Evolutionary conservation across 2,797 vertebrate genomes (phyloP).

Genomic region (Smutsia temminckii): DNA sequence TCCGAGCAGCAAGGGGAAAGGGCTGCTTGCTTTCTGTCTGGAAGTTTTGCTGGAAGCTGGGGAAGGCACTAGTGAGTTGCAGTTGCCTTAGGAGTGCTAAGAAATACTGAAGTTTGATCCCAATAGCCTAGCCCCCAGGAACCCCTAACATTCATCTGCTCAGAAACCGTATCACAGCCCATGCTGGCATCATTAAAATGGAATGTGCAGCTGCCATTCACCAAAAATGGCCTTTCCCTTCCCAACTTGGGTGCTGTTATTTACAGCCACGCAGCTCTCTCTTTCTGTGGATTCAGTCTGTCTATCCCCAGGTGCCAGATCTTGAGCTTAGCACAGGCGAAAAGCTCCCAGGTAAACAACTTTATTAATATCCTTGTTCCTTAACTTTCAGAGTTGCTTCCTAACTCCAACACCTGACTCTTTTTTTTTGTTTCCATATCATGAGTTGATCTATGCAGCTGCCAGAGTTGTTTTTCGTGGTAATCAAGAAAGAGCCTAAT

Average conservation of each 20-base stretch:
- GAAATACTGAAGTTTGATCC: not conserved
- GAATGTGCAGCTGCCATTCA: not conserved
- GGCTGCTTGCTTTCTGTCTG: not conserved
- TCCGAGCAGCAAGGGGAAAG: not conserved
- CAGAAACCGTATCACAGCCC: not conserved
- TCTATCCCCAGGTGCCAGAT: not conserved
- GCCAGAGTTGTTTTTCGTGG: not conserved
- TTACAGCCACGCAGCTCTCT: not conserved
- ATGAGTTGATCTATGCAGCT: not conserved
- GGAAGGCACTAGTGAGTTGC: not conserved
- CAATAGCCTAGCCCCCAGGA: not conserved
- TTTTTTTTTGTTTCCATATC: not conserved
- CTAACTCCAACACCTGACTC: not conserved
- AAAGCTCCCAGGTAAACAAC: not conserved
- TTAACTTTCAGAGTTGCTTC: not conserved
- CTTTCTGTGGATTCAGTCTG: not conserved
- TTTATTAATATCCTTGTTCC: not conserved
- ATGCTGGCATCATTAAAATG: not conserved
- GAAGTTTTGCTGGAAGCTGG: not conserved
- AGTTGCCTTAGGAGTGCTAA: not conserved
- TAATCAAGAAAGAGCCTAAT: not conserved
- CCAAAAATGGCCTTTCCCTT: not conserved
- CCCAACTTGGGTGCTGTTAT: not conserved
- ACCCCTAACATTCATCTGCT: not conserved
- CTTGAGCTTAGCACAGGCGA: not conserved